Conservation (phyloP, 92 coral and sea anemone species). For the Epizoanthus ramosus region DNA sequence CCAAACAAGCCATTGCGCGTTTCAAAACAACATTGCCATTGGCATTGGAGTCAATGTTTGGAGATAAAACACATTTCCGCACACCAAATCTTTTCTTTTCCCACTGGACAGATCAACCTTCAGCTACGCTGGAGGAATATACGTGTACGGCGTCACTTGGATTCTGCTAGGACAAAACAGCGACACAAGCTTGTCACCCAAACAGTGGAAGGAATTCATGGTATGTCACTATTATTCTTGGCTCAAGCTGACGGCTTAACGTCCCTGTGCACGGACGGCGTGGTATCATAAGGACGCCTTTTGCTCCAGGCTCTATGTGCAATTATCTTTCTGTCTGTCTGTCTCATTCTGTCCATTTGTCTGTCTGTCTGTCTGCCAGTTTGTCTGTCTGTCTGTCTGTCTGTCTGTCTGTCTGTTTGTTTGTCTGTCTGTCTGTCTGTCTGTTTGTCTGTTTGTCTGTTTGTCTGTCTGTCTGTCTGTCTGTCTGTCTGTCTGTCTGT, state of each 20-base stretch:
- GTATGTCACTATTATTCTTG: slow-evolving; percentile 28
- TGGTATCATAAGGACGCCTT: no score
- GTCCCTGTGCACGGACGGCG: no score
- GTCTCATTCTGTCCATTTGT: no score
- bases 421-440: no score
- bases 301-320: no score
- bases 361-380: no score
- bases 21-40: neutral
- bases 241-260: neutral
- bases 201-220: slow-evolving; percentile 79
- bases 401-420: no score
- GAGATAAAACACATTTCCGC: neutral
- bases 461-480: no score
- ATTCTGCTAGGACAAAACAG: slow-evolving; percentile 61
- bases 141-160: slow-evolving; percentile 72
- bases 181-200: slow-evolving; percentile 44
- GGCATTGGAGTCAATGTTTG: neutral
- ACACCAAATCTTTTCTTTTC: neutral
- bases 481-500: no score
- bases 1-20: neutral
- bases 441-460: no score
- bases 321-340: no score
- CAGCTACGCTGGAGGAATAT: slow-evolving; percentile 75
- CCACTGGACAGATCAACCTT: slow-evolving; percentile 68
- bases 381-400: no score